Conservation (phyloP, 2,888 invertebrate species). For the Aporophyla nigra region DNA sequence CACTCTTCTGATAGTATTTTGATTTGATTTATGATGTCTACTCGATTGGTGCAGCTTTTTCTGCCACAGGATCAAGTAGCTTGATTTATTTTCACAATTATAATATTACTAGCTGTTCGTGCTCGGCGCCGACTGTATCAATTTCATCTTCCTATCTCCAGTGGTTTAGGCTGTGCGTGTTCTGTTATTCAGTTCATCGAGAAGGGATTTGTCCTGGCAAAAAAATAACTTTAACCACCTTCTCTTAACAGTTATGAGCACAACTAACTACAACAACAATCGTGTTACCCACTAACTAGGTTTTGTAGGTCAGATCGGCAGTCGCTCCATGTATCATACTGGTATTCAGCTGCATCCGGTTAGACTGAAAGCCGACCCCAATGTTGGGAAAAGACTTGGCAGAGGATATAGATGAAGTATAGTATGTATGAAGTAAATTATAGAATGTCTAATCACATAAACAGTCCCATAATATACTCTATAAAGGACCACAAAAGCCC, state of each 20-base stretch:
- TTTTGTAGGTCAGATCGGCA: too few species aligned
- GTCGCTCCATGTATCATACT: too few species aligned
- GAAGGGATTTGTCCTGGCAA: not conserved
- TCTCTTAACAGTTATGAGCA: too few species aligned
- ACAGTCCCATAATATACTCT: not conserved
- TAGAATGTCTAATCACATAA: not conserved
- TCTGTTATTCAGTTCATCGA: not conserved
- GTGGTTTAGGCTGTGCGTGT: not conserved
- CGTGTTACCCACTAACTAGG: too few species aligned
- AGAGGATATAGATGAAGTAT: too few species aligned
- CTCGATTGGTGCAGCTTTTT: not conserved
- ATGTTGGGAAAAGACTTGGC: too few species aligned
- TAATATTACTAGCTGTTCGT: not conserved
- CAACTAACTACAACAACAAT: too few species aligned
- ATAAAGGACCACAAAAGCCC: constrained; percentile 12
- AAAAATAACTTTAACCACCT: too few species aligned
- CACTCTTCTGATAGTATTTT: not conserved
- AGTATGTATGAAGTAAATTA: not conserved
- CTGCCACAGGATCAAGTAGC: too few species aligned
- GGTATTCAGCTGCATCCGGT: too few species aligned
- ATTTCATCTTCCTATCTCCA: not conserved
- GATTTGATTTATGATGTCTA: not conserved
- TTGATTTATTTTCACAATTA: too few species aligned
- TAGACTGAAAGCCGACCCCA: too few species aligned
- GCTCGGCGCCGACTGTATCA: not conserved